These are phyloP conservation scores for Phytoseiulus persimilis DNA, from an alignment of 2,888 invertebrate species.

Conservation along the genomic window DNA sequence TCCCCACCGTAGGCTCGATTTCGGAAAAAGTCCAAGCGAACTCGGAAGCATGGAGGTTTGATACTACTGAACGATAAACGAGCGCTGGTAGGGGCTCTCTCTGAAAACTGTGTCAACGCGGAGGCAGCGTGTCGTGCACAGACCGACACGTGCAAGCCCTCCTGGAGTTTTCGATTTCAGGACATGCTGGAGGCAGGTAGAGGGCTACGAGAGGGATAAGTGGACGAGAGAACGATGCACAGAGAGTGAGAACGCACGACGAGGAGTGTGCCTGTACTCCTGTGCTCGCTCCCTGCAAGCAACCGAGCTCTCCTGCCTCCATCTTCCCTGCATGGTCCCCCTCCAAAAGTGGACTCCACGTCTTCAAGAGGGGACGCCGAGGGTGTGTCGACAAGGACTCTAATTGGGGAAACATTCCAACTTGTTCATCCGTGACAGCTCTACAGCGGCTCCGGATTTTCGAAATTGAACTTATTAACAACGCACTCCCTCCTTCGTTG, in stretches of 20 bases:
- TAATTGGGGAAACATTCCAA: neutral
- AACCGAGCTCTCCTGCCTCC: neutral
- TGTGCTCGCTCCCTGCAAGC: neutral
- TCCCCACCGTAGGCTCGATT: no score
- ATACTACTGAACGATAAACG: neutral
- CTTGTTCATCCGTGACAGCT: neutral
- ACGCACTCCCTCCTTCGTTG: neutral
- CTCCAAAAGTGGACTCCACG: neutral
- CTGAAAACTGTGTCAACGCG: neutral
- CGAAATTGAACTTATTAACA: neutral
- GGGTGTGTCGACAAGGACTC: slow-evolving; percentile 5
- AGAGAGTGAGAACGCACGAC: neutral
- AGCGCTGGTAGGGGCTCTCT: neutral
- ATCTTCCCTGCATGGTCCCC: neutral
- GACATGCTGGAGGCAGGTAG: neutral
- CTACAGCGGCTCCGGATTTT: neutral
- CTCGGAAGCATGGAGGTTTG: neutral
- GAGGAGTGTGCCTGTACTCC: neutral
- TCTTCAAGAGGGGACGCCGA: neutral
- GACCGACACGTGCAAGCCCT: neutral
- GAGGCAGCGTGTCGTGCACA: neutral
- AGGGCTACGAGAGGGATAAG: neutral
- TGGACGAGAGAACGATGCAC: neutral
- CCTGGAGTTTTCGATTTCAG: neutral
- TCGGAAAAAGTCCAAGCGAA: no score